Evolutionary conservation across 1,140 invertebrate genomes (phyloP).

Genomic region (Brevipalpus yothersi): DNA sequence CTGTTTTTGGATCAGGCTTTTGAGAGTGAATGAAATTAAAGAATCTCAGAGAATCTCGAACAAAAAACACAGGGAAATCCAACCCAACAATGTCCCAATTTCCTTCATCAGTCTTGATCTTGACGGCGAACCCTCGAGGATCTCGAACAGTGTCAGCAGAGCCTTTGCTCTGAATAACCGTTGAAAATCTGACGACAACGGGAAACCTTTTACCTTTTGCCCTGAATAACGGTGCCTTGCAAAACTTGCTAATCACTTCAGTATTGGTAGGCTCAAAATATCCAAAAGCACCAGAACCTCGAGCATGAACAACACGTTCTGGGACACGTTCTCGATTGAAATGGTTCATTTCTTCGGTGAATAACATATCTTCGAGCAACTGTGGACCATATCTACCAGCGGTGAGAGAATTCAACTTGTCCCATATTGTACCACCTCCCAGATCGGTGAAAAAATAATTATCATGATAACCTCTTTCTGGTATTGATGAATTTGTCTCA

Average conservation of each 20-base stretch:
- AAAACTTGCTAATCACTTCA: slow-evolving; percentile 57
- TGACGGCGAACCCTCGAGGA: slow-evolving; percentile 76
- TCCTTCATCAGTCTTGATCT: slow-evolving; percentile 88
- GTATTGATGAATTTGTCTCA: no score
- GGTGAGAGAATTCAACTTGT: slow-evolving; percentile 49
- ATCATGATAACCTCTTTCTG: no score
- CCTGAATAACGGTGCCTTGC: slow-evolving; percentile 56
- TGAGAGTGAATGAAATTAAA: slow-evolving; percentile 76
- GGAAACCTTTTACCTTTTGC: slow-evolving; percentile 57
- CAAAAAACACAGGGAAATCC: slow-evolving; percentile 89
- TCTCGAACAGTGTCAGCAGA: slow-evolving; percentile 70
- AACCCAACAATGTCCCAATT: slow-evolving; percentile 90
- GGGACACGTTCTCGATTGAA: slow-evolving; percentile 80
- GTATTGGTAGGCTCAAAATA: slow-evolving; percentile 75
- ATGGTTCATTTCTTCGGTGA: slow-evolving; percentile 65
- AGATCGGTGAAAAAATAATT: neutral
- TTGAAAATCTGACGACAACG: slow-evolving; percentile 53
- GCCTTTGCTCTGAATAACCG: slow-evolving; percentile 65
- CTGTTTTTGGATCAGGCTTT: slow-evolving; percentile 81
- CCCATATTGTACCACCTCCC: slow-evolving; percentile 45
- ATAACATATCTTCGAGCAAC: slow-evolving; percentile 58
- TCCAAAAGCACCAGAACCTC: slow-evolving; percentile 86
- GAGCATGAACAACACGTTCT: slow-evolving; percentile 90
- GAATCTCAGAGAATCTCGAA: slow-evolving; percentile 73
- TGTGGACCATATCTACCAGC: slow-evolving; percentile 65